Base-by-base conservation (phyloP, 2,888 invertebrate species). In the Pemphredon lugubris region DNA sequence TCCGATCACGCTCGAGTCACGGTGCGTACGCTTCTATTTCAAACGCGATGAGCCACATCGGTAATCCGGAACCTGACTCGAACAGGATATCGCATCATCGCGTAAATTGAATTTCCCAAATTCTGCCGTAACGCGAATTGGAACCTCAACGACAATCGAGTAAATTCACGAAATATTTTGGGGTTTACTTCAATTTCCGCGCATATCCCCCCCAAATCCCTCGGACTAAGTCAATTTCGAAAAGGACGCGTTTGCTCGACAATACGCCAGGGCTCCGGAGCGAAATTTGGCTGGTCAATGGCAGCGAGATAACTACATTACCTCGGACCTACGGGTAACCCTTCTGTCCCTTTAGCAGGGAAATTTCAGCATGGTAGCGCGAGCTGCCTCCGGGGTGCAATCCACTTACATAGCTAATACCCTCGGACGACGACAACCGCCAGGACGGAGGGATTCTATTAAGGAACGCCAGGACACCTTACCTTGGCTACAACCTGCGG, bases 321-420 rank as follows among this genome's bases (percentile, higher is more conserved):
- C 55, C 48, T 54, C 47, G 54, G 65, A 72, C 68, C 72, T 64
- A 68, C 21, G 26, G 18, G 26, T 48, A 18, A 34, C 47, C 47
- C 26, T 21, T 4, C 30, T 42, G 3, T 1, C 13, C 42, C 21
- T 34, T n/a, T 18, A n/a, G 20, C 13, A 44, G 23, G 23, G 61
- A 68, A 71, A 77, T 75, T 77, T 77, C 68, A 75, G 40, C 55
- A 42, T 54, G 74, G 20, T 57, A 32, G 50, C 54, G 40, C 58
- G 57, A 68, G 39, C 50, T 11, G 55, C 42, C 75, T 45, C 69
- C 14, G n/a, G 66, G 64, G 79, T 67, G 61, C 79, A 66, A 78
- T 78, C 63, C 66, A 73, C 69, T 78, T 72, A 78, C 67, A 67
- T 58, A 58, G 74, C 66, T 77, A 77, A 77, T 74, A 77, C 48